These are phyloP conservation scores for Ischnus inquisitorius DNA, from an alignment of 2,888 invertebrate species.

Conservation along the genomic window DNA sequence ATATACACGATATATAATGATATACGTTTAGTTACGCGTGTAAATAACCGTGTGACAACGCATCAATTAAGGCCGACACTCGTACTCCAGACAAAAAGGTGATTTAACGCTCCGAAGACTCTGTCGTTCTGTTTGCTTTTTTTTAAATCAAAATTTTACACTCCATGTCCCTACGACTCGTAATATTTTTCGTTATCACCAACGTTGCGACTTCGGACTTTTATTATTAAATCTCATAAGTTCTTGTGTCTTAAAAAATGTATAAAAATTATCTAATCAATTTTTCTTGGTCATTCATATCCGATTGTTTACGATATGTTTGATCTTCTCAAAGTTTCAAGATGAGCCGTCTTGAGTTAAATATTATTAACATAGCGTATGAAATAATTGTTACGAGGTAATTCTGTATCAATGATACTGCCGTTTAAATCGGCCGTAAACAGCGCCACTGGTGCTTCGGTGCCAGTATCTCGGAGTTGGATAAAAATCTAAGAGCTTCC, in stretches of 20 bases:
- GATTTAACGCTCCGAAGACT: slow-evolving; percentile 9
- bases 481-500: slow-evolving; percentile 60
- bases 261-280: background rate
- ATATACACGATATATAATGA: slow-evolving; percentile 14
- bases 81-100: slow-evolving; percentile 14
- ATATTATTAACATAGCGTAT: too few relatives aligned
- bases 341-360: too few relatives aligned
- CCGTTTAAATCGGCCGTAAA: slow-evolving; percentile 60
- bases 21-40: slow-evolving; percentile 37
- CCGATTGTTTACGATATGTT: too few relatives aligned
- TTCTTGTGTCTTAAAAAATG: background rate
- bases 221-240: background rate
- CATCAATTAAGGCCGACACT: slow-evolving; percentile 35
- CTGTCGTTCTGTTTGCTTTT: background rate
- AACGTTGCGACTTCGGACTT: background rate
- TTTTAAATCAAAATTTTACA: background rate
- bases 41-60: slow-evolving; percentile 17
- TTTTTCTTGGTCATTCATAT: background rate
- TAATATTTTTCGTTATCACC: background rate
- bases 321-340: too few relatives aligned
- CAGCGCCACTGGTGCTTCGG: slow-evolving; percentile 59
- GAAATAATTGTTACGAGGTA: slow-evolving; percentile 60
- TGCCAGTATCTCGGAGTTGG: slow-evolving; percentile 43
- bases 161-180: too few relatives aligned
- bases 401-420: slow-evolving; percentile 49